Evolutionary conservation across 2,113 vertebrate genomes (phyloP), one percentile per base, ranked within the genome.

Genomic region (Myiozetetes cayanensis): DNA sequence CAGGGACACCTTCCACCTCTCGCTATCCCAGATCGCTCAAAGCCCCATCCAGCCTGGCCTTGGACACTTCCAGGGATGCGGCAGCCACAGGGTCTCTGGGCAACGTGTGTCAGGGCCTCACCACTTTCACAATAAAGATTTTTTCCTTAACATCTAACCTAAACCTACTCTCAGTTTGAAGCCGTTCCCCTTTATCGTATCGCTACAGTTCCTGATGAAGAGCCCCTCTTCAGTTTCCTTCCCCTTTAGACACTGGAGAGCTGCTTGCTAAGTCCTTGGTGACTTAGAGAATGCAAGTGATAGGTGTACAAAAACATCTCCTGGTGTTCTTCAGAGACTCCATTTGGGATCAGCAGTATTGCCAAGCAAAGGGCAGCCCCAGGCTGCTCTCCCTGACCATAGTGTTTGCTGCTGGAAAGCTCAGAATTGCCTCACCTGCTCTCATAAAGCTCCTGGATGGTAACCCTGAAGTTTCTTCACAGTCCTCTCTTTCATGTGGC

Each of bases 281-380:
- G 43, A 65, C 50, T 28, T 19, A 6, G 14, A 1, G 2, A 55
- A 15, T 43, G 21, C 0, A 0, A 61, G 35, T 13, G 53, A 22
- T 3, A 39, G 39, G 15, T 2, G 22, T 11, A 47, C 10, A 24
- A 50, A 73, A 63, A 3, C 5, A 39, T 14, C 33, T 55, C 12
- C 31, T 16, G 5, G 18, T 37, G 21, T 8, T 82, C 67, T 59
- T 30, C 35, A 14, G 25, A 9, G 16, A 9, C 18, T 53, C 47
- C 7, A 23, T 30, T 20, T 49, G 28, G 63, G 72, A 73, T 35
- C 53, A 49, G 25, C 52, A 30, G 10, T 15, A 14, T 41, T 10
- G 53, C 8, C n/a, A 17, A 59, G 55, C 15, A 70, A 86, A 86
- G 66, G 27, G 30, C 19, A 65, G 5, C 31, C 16, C 44, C 68